Percentiles rank a stretch among this genome's conserved stretches.
Evolutionary conservation across 2,113 vertebrate genomes (phyloP).

Genomic region (Cyrtonyx montezumae): DNA sequence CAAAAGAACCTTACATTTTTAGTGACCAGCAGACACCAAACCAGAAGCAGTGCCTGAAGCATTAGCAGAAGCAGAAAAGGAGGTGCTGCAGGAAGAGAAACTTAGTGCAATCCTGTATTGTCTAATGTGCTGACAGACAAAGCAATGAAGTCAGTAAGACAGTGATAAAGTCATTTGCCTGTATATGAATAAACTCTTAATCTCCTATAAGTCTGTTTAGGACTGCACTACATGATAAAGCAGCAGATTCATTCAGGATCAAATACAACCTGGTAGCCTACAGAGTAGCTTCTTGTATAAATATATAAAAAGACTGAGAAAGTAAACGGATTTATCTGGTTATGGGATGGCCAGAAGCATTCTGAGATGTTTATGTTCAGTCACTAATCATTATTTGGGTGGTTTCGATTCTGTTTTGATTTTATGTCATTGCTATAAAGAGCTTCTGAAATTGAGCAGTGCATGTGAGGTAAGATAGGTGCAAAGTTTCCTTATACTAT

Average conservation of each 20-base stretch:
- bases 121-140: background rate
- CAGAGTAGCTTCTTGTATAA: background rate
- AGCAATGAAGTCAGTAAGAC: background rate
- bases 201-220: background rate
- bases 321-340: background rate
- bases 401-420: background rate
- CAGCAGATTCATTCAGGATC: background rate
- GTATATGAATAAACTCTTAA: background rate
- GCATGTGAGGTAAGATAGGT: background rate
- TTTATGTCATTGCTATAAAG: background rate
- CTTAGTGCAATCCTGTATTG: background rate
- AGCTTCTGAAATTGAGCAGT: background rate
- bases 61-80: background rate
- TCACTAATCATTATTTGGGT: fast-evolving
- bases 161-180: conserved; percentile 16
- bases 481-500: background rate
- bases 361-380: background rate
- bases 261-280: background rate
- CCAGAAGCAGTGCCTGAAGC: background rate
- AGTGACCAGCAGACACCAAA: background rate
- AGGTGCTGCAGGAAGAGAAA: background rate
- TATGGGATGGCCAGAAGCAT: background rate
- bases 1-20: background rate
- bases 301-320: background rate
- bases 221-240: conserved; percentile 4